These are phyloP conservation scores for Kryptopterus vitreolus DNA, from an alignment of 2,797 vertebrate species.

Conservation along the genomic window DNA sequence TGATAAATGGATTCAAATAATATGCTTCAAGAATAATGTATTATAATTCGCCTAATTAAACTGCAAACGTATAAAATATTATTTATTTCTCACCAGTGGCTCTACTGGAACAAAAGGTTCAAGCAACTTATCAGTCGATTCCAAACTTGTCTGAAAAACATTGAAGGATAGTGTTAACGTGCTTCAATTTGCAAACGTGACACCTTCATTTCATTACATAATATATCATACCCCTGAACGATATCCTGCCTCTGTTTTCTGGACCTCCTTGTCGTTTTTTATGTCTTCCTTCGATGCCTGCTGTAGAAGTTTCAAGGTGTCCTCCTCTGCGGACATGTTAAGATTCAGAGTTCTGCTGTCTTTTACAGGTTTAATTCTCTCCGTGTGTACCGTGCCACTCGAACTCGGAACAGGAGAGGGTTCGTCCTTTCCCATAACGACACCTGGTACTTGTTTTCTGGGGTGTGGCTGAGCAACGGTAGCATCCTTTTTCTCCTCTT, in stretches of 20 bases:
- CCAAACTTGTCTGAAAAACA: slow-evolving; percentile 70
- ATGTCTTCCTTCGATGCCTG: slow-evolving; percentile 56
- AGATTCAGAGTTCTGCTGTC: slow-evolving; percentile 52
- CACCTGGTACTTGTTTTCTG: slow-evolving; percentile 56
- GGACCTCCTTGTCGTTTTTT: slow-evolving; percentile 32
- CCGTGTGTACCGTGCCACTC: slow-evolving; percentile 34
- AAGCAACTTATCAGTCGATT: slow-evolving; percentile 79
- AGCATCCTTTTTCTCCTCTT: slow-evolving; percentile 56
- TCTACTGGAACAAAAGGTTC: slow-evolving; percentile 65
- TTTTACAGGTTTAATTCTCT: slow-evolving; percentile 47
- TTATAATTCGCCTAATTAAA: too few species aligned
- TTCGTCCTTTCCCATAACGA: slow-evolving; percentile 57
- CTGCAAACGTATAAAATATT: too few species aligned
- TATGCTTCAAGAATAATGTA: neutral
- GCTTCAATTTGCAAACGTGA: neutral
- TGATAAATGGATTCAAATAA: neutral
- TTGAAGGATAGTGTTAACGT: neutral
- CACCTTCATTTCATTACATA: neutral
- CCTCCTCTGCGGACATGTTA: slow-evolving; percentile 60
- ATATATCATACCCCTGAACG: slow-evolving; percentile 60
- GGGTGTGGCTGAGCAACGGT: slow-evolving; percentile 45
- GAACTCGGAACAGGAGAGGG: slow-evolving; percentile 38
- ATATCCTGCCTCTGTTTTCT: slow-evolving; percentile 48
- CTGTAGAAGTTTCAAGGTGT: slow-evolving; percentile 77
- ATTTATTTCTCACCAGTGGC: slow-evolving; percentile 64